Evolutionary conservation across 2,797 vertebrate species (phyloP).

Genomic region (Anguilla anguilla): DNA sequence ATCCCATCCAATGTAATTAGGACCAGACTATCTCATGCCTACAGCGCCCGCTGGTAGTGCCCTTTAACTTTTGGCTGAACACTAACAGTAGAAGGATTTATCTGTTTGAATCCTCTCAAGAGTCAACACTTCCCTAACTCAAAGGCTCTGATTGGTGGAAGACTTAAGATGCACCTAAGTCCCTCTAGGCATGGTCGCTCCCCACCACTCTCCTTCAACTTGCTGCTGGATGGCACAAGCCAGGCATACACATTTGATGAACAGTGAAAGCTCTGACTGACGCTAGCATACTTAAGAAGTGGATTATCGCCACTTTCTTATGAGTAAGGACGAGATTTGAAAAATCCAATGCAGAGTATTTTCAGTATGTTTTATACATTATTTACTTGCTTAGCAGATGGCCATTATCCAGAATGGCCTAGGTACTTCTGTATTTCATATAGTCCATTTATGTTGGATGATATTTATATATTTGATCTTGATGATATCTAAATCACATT

Average conservation of each 20-base stretch:
- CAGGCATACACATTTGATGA: conserved; percentile 8
- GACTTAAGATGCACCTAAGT: neutral
- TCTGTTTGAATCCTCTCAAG: neutral
- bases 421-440: neutral
- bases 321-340: neutral
- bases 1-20: conserved; percentile 12
- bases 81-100: neutral
- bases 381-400: conserved; percentile 3
- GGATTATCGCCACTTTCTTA: neutral
- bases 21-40: conserved; percentile 5
- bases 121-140: neutral
- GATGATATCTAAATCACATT: neutral
- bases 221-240: neutral
- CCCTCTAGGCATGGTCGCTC: neutral
- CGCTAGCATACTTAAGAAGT: neutral
- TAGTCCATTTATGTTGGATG: neutral
- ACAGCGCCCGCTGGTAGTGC: conserved; percentile 10
- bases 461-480: neutral
- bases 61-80: conserved; percentile 25
- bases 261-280: neutral
- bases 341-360: neutral
- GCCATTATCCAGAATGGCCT: neutral
- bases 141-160: neutral
- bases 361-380: neutral
- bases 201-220: neutral